Evolutionary conservation across 53 echinoderm and acorn worm genomes (phyloP).

Genomic region (Hippasteria phrygiana): DNA sequence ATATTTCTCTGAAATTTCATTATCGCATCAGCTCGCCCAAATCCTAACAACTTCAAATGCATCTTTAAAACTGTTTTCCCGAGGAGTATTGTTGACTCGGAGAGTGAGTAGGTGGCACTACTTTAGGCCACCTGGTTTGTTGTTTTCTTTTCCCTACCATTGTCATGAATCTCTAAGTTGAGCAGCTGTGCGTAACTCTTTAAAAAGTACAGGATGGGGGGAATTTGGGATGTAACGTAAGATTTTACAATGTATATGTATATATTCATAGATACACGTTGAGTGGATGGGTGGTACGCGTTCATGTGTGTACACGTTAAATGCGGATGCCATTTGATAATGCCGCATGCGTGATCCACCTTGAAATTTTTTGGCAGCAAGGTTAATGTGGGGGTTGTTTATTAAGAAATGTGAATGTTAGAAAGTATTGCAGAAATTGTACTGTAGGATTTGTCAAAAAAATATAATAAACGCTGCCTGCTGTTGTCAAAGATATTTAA

Average conservation of each 20-base stretch:
- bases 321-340: slow-evolving; percentile 5
- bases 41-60: not conserved
- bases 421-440: slow-evolving; percentile 64
- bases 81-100: not conserved
- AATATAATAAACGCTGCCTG: slow-evolving; percentile 54
- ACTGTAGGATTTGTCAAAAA: slow-evolving; percentile 63
- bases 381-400: slow-evolving; percentile 46
- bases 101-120: not conserved
- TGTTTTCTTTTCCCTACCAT: not conserved
- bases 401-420: slow-evolving; percentile 65
- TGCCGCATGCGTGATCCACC: slow-evolving; percentile 29
- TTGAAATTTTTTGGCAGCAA: slow-evolving; percentile 41
- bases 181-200: slow-evolving; percentile 28
- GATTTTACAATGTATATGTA: slow-evolving; percentile 67
- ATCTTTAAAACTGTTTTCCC: not conserved
- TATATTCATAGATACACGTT: slow-evolving; percentile 56
- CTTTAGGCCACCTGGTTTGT: slow-evolving; percentile 5
- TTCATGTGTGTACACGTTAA: slow-evolving; percentile 40
- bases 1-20: too few relatives aligned
- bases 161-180: not conserved
- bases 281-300: slow-evolving; percentile 36
- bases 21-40: not conserved
- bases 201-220: slow-evolving; percentile 27
- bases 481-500: slow-evolving; percentile 50
- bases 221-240: slow-evolving; percentile 29